Evolutionary conservation across 1,140 invertebrate genomes (phyloP).

Genomic region (Anastatus disparis): DNA sequence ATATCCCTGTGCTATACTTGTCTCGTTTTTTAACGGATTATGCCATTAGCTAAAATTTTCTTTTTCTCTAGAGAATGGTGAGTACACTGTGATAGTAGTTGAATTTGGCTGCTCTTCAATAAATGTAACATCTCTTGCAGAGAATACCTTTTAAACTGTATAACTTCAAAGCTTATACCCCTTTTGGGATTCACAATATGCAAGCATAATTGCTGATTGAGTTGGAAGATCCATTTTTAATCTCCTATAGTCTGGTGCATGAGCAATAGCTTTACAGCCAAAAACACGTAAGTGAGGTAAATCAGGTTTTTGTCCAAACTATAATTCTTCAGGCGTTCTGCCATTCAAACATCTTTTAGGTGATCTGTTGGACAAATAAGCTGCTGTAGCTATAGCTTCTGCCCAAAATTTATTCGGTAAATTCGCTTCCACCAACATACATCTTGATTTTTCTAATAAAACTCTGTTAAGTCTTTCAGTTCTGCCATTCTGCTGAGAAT

Average conservation of each 20-base stretch:
- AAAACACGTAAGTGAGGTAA: not conserved
- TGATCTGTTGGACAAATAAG: not conserved
- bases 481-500: conserved; percentile 58
- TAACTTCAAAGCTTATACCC: not conserved
- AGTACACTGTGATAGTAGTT: not conserved
- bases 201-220: not conserved
- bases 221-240: not conserved
- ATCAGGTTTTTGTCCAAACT: conserved; percentile 42
- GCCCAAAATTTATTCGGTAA: conserved; percentile 5
- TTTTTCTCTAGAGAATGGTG: not conserved
- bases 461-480: conserved; percentile 57
- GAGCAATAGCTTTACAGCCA: not conserved
- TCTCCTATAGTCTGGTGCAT: not conserved
- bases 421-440: conserved; percentile 48
- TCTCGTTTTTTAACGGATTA: no score
- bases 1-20: no score
- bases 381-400: not conserved
- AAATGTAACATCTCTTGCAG: not conserved
- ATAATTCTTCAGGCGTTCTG: conserved; percentile 53
- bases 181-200: not conserved
- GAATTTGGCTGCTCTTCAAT: not conserved
- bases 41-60: no score
- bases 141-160: not conserved
- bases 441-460: conserved; percentile 50
- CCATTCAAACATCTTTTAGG: conserved; percentile 32